Evolutionary conservation across 2,113 vertebrate species (phyloP).

Genomic region (Platycercus adscitus): DNA sequence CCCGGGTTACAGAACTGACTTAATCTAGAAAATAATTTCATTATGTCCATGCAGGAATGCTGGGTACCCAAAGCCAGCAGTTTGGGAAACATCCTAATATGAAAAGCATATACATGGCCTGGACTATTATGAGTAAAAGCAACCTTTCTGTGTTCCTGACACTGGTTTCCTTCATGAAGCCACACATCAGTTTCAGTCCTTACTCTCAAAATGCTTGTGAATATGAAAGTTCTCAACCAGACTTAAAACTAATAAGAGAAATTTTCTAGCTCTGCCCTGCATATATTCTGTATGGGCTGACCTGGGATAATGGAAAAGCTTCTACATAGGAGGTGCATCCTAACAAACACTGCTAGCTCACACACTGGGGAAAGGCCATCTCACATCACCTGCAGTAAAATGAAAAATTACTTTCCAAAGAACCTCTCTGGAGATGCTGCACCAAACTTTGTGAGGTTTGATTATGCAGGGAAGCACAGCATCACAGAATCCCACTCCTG

Average conservation of each 20-base stretch:
- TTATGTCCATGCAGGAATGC: not conserved
- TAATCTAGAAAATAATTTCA: not conserved
- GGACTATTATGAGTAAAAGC: not conserved
- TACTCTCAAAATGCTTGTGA: not conserved
- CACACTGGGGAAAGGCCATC: not conserved
- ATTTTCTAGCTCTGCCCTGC: not conserved
- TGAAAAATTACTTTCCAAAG: not conserved
- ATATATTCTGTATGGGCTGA: not conserved
- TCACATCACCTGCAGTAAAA: not conserved
- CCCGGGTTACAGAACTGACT: not conserved
- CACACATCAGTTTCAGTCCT: not conserved
- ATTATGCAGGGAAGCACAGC: too few species aligned
- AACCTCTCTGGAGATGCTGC: not conserved
- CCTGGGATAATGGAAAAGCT: not conserved
- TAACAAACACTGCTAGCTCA: too few species aligned
- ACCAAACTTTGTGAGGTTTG: too few species aligned
- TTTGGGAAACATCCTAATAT: not conserved
- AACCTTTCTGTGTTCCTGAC: not conserved
- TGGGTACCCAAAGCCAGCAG: not conserved
- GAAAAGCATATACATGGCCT: rapidly evolving
- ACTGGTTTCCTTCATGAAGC: not conserved
- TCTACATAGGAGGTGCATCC: not conserved
- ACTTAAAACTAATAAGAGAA: not conserved
- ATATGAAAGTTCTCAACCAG: not conserved
- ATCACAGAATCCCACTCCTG: rapidly evolving